Evolutionary conservation across 1,140 invertebrate species (phyloP).

Genomic region (Formica exsecta): DNA sequence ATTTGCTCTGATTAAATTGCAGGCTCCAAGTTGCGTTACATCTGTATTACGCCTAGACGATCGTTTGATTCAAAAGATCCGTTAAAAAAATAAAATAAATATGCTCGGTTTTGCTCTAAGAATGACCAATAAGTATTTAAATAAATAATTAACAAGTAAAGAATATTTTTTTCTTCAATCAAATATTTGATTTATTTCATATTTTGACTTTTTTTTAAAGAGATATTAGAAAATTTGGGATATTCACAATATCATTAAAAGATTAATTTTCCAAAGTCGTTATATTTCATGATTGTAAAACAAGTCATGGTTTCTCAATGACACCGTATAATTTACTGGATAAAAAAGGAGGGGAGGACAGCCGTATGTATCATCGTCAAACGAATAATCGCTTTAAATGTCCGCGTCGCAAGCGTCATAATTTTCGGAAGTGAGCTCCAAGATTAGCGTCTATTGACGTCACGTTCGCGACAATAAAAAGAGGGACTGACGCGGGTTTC

Average conservation of each 20-base stretch:
- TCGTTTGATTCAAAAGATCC: neutral
- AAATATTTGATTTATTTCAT: neutral
- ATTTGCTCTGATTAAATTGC: constrained; percentile 26
- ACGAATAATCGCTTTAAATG: constrained; percentile 68
- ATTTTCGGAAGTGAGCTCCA: constrained; percentile 73
- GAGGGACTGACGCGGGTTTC: constrained; percentile 55
- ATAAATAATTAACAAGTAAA: neutral
- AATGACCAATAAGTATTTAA: neutral
- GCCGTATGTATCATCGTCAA: constrained; percentile 60
- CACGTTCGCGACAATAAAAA: constrained; percentile 72
- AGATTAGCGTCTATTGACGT: constrained; percentile 75
- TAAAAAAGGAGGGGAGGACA: neutral
- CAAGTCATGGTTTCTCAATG: neutral
- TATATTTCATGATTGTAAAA: neutral
- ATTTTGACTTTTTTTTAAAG: neutral
- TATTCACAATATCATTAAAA: neutral
- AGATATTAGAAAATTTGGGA: neutral
- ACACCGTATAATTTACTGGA: neutral
- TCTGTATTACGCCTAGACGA: constrained; percentile 33
- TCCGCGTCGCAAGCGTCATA: constrained; percentile 52
- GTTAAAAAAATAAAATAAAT: neutral
- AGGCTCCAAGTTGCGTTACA: neutral
- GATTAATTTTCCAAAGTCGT: neutral
- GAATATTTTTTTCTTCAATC: neutral
- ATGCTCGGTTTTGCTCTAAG: neutral